These are phyloP conservation scores for Argya squamiceps DNA, from an alignment of 2,797 vertebrate species.

Conservation along the genomic window DNA sequence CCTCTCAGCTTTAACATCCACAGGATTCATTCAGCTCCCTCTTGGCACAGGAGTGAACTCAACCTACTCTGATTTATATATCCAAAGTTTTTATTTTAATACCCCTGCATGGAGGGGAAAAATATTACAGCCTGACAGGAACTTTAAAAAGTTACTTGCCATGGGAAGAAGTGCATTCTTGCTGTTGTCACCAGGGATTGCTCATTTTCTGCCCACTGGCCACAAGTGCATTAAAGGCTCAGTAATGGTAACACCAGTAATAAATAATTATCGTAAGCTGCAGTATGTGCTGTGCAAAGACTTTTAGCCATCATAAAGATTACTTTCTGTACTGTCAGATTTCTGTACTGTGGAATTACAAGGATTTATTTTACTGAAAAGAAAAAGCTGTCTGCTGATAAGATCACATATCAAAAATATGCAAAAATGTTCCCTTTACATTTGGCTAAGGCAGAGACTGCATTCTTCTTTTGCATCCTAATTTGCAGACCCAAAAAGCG, in stretches of 20 bases:
- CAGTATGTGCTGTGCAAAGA: conserved; percentile 54
- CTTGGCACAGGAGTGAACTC: conserved; percentile 6
- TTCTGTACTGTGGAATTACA: conserved; percentile 48
- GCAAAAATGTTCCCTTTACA: conserved; percentile 47
- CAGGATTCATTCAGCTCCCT: neutral
- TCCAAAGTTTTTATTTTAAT: conserved; percentile 48
- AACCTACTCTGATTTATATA: conserved; percentile 35
- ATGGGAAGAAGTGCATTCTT: neutral
- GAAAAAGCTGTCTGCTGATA: conserved; percentile 58
- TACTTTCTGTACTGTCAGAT: conserved; percentile 56
- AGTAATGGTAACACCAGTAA: conserved; percentile 33
- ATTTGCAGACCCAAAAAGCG: neutral
- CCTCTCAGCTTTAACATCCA: neutral
- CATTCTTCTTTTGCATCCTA: conserved; percentile 39
- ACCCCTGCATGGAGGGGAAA: neutral
- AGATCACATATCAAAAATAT: conserved; percentile 67
- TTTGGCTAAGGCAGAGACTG: conserved; percentile 30
- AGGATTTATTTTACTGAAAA: conserved; percentile 59
- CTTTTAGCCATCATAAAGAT: conserved; percentile 61
- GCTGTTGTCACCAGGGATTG: conserved; percentile 16
- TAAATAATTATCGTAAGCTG: conserved; percentile 58
- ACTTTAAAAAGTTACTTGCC: neutral
- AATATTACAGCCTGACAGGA: conserved; percentile 35
- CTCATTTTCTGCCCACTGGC: conserved; percentile 44
- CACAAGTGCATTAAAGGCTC: conserved; percentile 55